A percentile compares a stretch with the other conserved stretches of the same genome.
phyloP scores from a whole-genome alignment of 2,888 invertebrate genomes.

The Drosophila maculinotata region DNA sequence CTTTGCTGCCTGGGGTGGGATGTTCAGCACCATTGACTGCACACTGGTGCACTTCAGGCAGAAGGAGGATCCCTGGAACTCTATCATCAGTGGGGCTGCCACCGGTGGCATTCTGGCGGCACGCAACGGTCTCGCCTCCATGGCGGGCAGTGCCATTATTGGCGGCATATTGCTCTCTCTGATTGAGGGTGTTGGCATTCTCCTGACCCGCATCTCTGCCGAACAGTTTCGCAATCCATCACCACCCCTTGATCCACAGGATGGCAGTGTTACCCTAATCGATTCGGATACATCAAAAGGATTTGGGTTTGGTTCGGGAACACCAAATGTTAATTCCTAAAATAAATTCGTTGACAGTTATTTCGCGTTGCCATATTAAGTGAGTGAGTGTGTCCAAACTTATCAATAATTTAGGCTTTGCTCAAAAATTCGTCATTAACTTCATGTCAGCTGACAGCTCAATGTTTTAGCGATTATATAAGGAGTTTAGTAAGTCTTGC shows the following conservation, averaged over 20 bases:
- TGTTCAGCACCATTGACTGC: constrained; percentile 69
- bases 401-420: constrained; percentile 1
- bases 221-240: constrained; percentile 56
- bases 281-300: constrained; percentile 25
- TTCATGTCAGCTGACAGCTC: background rate
- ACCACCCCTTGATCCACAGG: constrained; percentile 28
- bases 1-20: constrained; percentile 67
- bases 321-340: constrained; percentile 54
- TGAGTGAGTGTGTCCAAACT: background rate
- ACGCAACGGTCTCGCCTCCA: constrained; percentile 62
- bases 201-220: constrained; percentile 63
- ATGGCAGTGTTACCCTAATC: constrained; percentile 20
- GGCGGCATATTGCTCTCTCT: constrained; percentile 63
- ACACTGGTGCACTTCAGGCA: constrained; percentile 58
- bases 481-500: too few species aligned
- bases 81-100: constrained; percentile 67
- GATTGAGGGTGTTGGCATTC: constrained; percentile 65
- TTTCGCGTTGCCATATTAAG: background rate
- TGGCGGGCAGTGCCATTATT: constrained; percentile 66
- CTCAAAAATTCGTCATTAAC: too few species aligned
- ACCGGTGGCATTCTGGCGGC: constrained; percentile 68
- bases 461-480: too few species aligned
- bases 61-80: constrained; percentile 76
- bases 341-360: constrained; percentile 23
- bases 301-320: constrained; percentile 40